A percentile compares a stretch with the other conserved stretches of the same genome.
Evolutionary conservation across 2,888 invertebrate species (phyloP).

Genomic region (Apotomis capreana): DNA sequence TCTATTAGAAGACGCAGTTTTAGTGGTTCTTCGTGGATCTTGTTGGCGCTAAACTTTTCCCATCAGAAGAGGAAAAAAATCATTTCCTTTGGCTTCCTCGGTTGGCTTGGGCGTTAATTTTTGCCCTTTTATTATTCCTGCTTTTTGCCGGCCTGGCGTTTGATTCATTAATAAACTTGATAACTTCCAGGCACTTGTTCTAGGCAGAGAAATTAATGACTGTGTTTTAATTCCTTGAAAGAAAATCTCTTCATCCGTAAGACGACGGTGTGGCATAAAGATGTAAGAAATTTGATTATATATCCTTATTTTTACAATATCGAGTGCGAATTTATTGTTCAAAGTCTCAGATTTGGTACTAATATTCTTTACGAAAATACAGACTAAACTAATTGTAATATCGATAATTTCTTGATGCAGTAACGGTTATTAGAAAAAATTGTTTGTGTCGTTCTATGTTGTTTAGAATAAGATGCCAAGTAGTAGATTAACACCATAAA

Average conservation of each 20-base stretch:
- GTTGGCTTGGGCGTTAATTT: slow-evolving; percentile 49
- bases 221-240: slow-evolving; percentile 41
- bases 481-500: too few relatives aligned
- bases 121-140: slow-evolving; percentile 52
- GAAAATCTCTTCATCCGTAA: slow-evolving; percentile 27
- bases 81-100: slow-evolving; percentile 57
- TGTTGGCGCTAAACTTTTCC: slow-evolving; percentile 59
- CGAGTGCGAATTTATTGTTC: not conserved
- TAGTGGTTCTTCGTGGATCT: slow-evolving; percentile 58
- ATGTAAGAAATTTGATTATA: slow-evolving; percentile 24
- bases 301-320: slow-evolving; percentile 2
- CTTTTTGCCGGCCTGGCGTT: slow-evolving; percentile 55
- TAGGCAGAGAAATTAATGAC: slow-evolving; percentile 52
- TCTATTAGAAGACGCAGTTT: slow-evolving; percentile 59
- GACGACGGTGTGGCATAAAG: slow-evolving; percentile 11
- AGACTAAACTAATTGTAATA: too few relatives aligned
- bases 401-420: too few relatives aligned
- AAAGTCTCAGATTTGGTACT: too few relatives aligned
- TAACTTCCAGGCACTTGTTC: slow-evolving; percentile 53
- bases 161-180: slow-evolving; percentile 58
- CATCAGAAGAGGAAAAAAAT: slow-evolving; percentile 58
- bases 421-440: too few relatives aligned
- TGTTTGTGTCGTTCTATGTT: too few relatives aligned
- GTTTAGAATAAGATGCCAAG: too few relatives aligned
- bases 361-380: too few relatives aligned